Evolutionary conservation across 2,888 invertebrate species (phyloP), one percentile per base, ranked within the genome.

Genomic region (Meghimatium bilineatum): DNA sequence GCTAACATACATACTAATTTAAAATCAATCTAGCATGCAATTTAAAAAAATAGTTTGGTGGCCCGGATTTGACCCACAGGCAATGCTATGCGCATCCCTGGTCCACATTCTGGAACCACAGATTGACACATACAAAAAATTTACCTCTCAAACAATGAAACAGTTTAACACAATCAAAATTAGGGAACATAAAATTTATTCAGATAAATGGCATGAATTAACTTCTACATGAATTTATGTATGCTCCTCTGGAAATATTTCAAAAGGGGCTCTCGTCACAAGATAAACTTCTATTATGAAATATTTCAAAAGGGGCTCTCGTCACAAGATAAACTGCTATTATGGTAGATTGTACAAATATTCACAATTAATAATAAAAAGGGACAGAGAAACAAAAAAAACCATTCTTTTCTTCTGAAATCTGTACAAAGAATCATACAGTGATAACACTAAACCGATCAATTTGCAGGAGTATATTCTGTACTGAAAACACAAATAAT

Each of bases 171-270:
- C 82, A 82, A 74, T 34, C 75, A 44, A 63, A 38, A 44, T 44
- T 12, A 44, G 75, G 67, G 49, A 82, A 82, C 82, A 82, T 52
- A 38, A 75, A 82, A 75, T 82, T 66, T 82, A 82, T 60, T 66
- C 66, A 36, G 63, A 75, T 49, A 49, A 82, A 75, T 20, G 3
- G 75, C 66, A 66, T 75, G 34, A 66, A 82, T 23, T 52, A 49
- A 66, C 17, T 23, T 71, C 69, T n/a, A 80, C 32, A 52, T n/a
- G 32, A 34, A 79, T 49, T 56, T 67, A 52, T n/a, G 72, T 60
- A 72, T 38, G n/a, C 44, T 38, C 60, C 26, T 60, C 52, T 69
- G 44, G 32, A 44, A 32, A 63, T 36, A 60, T 29, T 38, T 80
- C 69, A 71, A 71, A 17, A 2, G 56, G 52, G 63, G 56, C 32